Evolutionary conservation across 2,888 invertebrate species (phyloP), one percentile per base, ranked within the genome.

Genomic region (Rhynchonema sp.): DNA sequence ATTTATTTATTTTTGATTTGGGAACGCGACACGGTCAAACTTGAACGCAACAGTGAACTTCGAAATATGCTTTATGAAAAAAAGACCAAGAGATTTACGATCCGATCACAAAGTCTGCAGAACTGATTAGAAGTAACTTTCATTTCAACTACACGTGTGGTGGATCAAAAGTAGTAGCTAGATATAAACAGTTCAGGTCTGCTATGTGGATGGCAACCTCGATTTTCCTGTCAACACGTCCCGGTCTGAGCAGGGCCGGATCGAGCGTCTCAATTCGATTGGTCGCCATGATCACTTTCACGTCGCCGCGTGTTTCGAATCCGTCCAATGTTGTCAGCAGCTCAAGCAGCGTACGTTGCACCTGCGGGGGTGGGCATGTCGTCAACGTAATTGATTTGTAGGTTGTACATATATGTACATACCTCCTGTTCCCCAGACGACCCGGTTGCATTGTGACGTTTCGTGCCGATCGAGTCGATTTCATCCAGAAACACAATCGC

Each of bases 211-310:
- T 6, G 13, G 22, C 27, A 22, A 61, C 27, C 46, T 56, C 56
- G n/a, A 56, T 56, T 46, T 56, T 56, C 23, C 56, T n/a, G 46
- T 56, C 56, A n/a, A 56, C 38, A 1, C 56, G 30, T 6, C 56
- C 56, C 3, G 56, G 56, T 23, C 56, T 30, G 26, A 56, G 30
- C 23, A 56, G 56, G 17, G 56, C 56, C 25, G 56, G 56, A 29
- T 56, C 56, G 20, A 56, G 46, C 1, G 56, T 23, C 6, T 56
- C 56, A 20, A 56, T 56, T n/a, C 56, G 30, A 26, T 56, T 56
- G 2, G 56, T 56, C 2, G 56, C 56, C 56, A 56, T 30, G 30
- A 56, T 56, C 38, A 56, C 46, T 22, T 23, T 29, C 38, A 56
- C 38, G 25, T 56, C 38, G 25, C 38, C 38, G 26, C n/a, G 56